Evolutionary conservation across 2,113 vertebrate species (phyloP).

Genomic region (Sprattus sprattus): DNA sequence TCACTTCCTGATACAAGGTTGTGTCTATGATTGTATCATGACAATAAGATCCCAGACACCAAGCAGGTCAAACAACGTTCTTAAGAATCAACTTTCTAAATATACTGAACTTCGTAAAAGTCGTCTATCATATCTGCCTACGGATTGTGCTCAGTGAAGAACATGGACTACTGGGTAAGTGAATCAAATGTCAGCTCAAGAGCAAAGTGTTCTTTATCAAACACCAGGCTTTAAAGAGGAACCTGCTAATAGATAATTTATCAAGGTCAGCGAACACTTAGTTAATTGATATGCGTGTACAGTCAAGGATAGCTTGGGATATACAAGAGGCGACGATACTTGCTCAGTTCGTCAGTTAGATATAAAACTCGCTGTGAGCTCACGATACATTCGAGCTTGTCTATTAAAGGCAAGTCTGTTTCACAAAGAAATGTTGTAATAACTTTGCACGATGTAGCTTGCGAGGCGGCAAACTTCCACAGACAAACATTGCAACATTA

Average conservation of each 20-base stretch:
- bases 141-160: slow-evolving; percentile 38
- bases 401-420: not conserved
- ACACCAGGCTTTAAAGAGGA: not conserved
- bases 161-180: slow-evolving; percentile 75
- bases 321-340: not conserved
- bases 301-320: not conserved
- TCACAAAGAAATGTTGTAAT: not conserved
- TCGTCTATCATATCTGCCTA: slow-evolving; percentile 18
- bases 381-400: not conserved
- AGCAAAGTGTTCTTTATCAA: not conserved
- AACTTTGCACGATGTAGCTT: not conserved
- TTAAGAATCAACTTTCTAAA: slow-evolving; percentile 40
- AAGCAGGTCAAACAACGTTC: slow-evolving; percentile 42
- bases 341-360: not conserved
- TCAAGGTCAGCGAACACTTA: not conserved
- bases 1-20: slow-evolving; percentile 66
- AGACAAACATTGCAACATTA: not conserved
- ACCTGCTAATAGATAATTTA: not conserved
- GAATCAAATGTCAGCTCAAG: slow-evolving; percentile 22
- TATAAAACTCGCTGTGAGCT: not conserved
- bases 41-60: slow-evolving; percentile 47
- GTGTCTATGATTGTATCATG: slow-evolving; percentile 53
- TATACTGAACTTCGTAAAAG: slow-evolving; percentile 24
- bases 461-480: not conserved
- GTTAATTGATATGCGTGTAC: not conserved